A percentile compares a stretch with the other conserved stretches of the same genome.
These are phyloP conservation scores for Psammodynastes pulverulentus DNA, from an alignment of 2,113 vertebrate species.

Conservation along the genomic window DNA sequence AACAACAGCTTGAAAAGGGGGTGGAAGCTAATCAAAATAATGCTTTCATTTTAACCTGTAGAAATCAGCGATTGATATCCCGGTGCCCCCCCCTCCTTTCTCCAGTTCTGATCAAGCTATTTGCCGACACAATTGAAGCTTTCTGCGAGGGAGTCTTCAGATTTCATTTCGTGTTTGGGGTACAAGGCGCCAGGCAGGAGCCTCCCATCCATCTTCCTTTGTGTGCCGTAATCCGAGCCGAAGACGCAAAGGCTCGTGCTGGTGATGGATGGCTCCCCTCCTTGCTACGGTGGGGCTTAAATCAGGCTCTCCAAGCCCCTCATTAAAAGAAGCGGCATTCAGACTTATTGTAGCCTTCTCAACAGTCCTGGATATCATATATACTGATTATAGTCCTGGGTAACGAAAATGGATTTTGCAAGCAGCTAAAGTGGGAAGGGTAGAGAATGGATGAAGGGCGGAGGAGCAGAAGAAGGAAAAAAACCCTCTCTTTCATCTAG, in stretches of 20 bases:
- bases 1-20: conserved; percentile 35
- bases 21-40: conserved; percentile 39
- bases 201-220: conserved; percentile 90
- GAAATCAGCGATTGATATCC: conserved; percentile 68
- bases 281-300: conserved; percentile 59
- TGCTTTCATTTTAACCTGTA: conserved; percentile 76
- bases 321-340: conserved; percentile 39
- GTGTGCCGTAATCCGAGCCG: conserved; percentile 85
- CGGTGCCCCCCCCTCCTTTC: conserved; percentile 53
- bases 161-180: conserved; percentile 82
- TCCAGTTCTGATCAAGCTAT: conserved; percentile 59
- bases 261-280: conserved; percentile 82
- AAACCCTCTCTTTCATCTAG: neutral
- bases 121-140: conserved; percentile 80
- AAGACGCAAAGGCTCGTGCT: conserved; percentile 77
- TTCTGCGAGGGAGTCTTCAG: conserved; percentile 76
- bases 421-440: neutral
- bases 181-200: conserved; percentile 77
- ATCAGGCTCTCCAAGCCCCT: conserved; percentile 61
- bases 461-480: neutral
- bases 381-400: neutral
- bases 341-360: conserved; percentile 28
- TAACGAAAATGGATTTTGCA: conserved; percentile 22
- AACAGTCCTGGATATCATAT: neutral
- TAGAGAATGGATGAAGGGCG: conserved; percentile 22